These are phyloP conservation scores for Camponotus floridanus DNA, from an alignment of 1,140 invertebrate genomes.

Conservation along the genomic window DNA sequence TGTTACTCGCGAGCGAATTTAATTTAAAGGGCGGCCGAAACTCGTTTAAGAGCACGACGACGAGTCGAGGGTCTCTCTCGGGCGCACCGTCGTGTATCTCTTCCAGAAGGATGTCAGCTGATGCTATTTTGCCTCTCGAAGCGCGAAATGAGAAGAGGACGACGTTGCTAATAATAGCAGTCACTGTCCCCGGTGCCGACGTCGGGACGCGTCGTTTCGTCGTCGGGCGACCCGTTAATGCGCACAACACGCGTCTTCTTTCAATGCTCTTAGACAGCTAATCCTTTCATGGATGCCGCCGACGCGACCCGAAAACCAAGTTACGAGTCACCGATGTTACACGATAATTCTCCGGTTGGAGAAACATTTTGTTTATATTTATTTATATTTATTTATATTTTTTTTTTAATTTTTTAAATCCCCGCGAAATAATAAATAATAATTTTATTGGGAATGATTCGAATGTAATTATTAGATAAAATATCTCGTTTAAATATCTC, in stretches of 20 bases:
- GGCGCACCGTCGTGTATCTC: not conserved
- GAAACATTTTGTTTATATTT: not conserved
- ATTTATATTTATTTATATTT: no score
- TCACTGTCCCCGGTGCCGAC: slow-evolving; percentile 61
- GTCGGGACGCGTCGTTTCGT: slow-evolving; percentile 58
- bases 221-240: slow-evolving; percentile 41
- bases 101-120: slow-evolving; percentile 67
- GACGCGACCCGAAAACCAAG: not conserved
- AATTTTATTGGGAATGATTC: not conserved
- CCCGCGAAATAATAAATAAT: not conserved
- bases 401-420: slow-evolving; percentile 1
- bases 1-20: not conserved
- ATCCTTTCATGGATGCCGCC: slow-evolving; percentile 19
- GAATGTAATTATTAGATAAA: not conserved
- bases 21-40: not conserved
- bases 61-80: slow-evolving; percentile 29
- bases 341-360: not conserved
- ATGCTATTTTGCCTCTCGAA: slow-evolving; percentile 67
- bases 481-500: not conserved
- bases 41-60: not conserved
- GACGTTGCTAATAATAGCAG: slow-evolving; percentile 72
- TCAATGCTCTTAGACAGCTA: slow-evolving; percentile 26
- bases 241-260: not conserved
- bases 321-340: not conserved
- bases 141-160: slow-evolving; percentile 69